Evolutionary conservation across 2,888 invertebrate species (phyloP), one percentile per base, ranked within the genome.

Genomic region (Tromatobia lineatoria): DNA sequence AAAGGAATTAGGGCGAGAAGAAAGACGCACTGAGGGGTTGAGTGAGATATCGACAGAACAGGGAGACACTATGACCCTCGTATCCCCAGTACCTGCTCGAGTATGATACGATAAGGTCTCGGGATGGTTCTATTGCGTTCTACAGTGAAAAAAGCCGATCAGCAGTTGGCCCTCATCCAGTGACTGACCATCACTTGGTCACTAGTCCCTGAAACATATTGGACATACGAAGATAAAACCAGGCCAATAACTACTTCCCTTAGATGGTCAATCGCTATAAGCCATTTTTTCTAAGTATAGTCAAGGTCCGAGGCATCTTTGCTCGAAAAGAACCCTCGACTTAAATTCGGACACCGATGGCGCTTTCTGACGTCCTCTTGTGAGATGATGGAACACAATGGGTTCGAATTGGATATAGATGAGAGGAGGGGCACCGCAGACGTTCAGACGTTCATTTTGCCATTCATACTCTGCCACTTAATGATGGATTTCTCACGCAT

Each of bases 1-100:
- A 90, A 86, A 87, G 88, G 89, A 91, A 90, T 90, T 90, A 88
- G 91, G 87, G 87, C 89, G 89, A 87, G 89, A 89, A 88, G 85
- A 85, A 87, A 85, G 80, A 83, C 78, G 15, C 15, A n/a, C 38
- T 13, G 25, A 47, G 61, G 47, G 52, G 42, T 47, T 15, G 50
- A 64, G 29, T 47, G 61, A 18, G 61, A 74, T 50, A 80, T 64
- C 77, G 61, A 57, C 64, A 74, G 54, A 75, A 50, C 38, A 42
- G 29, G 71, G 59, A 75, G 11, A 18, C 18, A 23, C 47, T 23
- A 18, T 59, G 74, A 77, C 80, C 73, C 73, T 76, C 20, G 57
- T 29, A 45, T 54, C 78, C 70, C 81, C 84, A 76, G 79, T 87
- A 87, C 86, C 86, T 86, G 88, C 87, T 88, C 76, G 64, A 86